A percentile compares a stretch with the other conserved stretches of the same genome.
Evolutionary conservation across 2,113 vertebrate species (phyloP).

Genomic region (Pungitius pungitius): DNA sequence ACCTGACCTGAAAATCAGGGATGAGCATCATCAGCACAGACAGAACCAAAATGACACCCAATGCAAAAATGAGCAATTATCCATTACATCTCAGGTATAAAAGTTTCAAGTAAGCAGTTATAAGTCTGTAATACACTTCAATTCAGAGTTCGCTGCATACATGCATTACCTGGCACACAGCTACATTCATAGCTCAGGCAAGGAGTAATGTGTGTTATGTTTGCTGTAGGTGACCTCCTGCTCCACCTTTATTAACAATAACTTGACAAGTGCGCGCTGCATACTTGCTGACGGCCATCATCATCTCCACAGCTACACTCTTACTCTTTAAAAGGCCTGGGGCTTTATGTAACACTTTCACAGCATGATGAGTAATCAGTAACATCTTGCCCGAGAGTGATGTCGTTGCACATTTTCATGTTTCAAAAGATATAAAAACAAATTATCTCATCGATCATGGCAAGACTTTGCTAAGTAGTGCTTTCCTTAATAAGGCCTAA

Average conservation of each 20-base stretch:
- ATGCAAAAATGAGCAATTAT: background rate
- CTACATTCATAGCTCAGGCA: background rate
- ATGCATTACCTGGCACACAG: background rate
- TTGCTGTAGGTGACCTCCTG: slow-evolving; percentile 34
- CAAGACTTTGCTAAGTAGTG: slow-evolving; percentile 28
- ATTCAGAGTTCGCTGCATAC: background rate
- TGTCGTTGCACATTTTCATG: background rate
- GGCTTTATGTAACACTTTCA: background rate
- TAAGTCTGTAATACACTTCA: background rate
- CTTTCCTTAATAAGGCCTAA: slow-evolving; percentile 36
- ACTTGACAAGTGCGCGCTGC: slow-evolving; percentile 42
- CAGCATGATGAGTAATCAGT: slow-evolving; percentile 1
- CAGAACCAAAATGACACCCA: background rate
- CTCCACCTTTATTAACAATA: slow-evolving; percentile 25
- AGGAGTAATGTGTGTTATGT: background rate
- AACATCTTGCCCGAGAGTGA: slow-evolving; percentile 2
- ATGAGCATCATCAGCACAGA: slow-evolving; percentile 7
- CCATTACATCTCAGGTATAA: background rate
- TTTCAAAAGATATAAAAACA: slow-evolving; percentile 30
- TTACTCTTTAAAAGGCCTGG: background rate
- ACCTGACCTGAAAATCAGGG: slow-evolving; percentile 86
- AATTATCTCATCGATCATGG: slow-evolving; percentile 32
- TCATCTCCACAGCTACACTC: background rate
- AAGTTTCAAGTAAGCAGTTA: background rate
- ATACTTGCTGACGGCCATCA: background rate